These are phyloP conservation scores for Pseudochaenichthys georgianus DNA, from an alignment of 2,797 vertebrate genomes.

Conservation along the genomic window DNA sequence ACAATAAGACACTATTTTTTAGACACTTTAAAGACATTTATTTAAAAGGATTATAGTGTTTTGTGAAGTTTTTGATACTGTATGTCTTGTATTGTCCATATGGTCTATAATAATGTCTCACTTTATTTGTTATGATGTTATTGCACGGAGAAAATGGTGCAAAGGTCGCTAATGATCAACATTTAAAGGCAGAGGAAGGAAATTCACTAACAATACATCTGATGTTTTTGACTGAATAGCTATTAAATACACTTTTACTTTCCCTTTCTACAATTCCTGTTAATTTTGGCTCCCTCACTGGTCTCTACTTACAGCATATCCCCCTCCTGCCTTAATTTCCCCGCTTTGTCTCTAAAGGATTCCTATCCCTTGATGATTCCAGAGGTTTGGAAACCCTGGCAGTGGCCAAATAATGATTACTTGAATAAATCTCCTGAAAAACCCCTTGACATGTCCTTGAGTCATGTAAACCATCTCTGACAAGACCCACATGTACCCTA, in stretches of 20 bases:
- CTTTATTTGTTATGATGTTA: conserved; percentile 9
- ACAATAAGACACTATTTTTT: background rate
- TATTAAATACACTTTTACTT: conserved; percentile 13
- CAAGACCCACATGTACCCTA: background rate
- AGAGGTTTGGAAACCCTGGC: conserved; percentile 12
- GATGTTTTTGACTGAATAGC: background rate
- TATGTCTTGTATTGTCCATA: background rate
- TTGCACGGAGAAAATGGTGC: background rate
- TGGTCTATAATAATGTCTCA: background rate
- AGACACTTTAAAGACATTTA: background rate
- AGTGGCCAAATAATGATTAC: conserved; percentile 10
- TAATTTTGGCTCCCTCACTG: background rate
- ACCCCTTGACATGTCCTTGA: conserved; percentile 35
- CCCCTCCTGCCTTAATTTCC: conserved; percentile 1
- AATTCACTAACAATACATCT: background rate
- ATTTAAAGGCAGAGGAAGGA: background rate
- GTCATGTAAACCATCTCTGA: conserved; percentile 20
- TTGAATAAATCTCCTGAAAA: conserved; percentile 22
- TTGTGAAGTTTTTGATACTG: background rate
- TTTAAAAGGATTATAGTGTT: background rate
- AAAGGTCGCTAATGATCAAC: conserved; percentile 9
- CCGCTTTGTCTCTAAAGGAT: background rate
- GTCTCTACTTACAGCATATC: background rate
- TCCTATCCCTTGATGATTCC: background rate
- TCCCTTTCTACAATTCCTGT: conserved; percentile 10